Evolutionary conservation across 2,888 invertebrate species (phyloP), one percentile per base, ranked within the genome.

Genomic region (Cryptosula pallasiana): DNA sequence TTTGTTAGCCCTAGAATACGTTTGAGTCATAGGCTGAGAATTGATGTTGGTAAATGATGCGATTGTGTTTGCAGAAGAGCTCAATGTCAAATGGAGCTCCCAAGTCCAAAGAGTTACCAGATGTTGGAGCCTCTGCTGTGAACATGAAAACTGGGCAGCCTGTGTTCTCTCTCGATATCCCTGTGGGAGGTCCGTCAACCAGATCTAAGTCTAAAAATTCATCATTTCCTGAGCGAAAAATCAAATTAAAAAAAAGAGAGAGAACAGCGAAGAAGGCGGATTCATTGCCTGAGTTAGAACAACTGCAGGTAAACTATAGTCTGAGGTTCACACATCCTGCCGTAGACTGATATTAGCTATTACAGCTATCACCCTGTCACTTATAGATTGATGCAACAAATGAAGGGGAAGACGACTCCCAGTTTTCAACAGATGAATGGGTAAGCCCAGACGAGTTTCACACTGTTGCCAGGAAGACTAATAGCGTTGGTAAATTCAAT

Each of bases 401-500:
- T 69, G 74, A 74, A 25, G 45, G 35, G n/a, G 73, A 69, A 29
- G 73, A 71, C 23, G 72, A 74, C 23, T 71, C 71, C 16, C 75
- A 75, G 69, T 25, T 75, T n/a, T 63, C 63, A 13, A 32, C 63
- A 9, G 75, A 74, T 23, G 71, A 29, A 57, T 73, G 75, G 20
- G 75, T 76, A 71, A 79, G 80, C 72, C 76, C 81, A 13, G 76
- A 81, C n/a, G 63, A 80, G 1, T 85, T 81, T 74, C 74, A 78
- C 55, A 79, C 80, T 27, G 74, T 82, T 29, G 81, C 85, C 1
- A 55, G 77, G 2, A 63, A 76, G 54, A 86, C 86, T 0, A 78
- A 84, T 72, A 90, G 90, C 79, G 88, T 91, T 20, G 88, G 89
- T 74, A 88, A 89, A 3, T 91, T 91, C 82, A 89, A 90, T 36